Percentiles rank a stretch among this genome's conserved stretches.
Conservation (phyloP, 2,888 invertebrate species). For the Nowickia ferox region DNA sequence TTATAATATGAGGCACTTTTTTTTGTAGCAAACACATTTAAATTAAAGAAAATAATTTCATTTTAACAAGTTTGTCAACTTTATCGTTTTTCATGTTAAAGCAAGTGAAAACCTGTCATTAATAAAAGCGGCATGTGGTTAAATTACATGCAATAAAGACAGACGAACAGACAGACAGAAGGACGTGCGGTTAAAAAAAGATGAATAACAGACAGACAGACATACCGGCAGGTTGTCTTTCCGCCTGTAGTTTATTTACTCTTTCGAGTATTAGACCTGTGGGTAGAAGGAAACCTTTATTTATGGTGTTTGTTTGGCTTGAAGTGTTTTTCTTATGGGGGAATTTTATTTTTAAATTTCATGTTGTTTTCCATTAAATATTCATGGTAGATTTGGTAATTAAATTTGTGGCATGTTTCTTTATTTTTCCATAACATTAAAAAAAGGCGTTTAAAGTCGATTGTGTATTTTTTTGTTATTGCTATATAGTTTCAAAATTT, state of each 20-base stretch:
- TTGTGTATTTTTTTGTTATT: constrained; percentile 10
- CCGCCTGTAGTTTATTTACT: constrained; percentile 12
- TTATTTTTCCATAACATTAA: constrained; percentile 20
- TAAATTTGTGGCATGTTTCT: constrained; percentile 66
- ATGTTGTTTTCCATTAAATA: constrained; percentile 62
- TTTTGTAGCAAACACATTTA: constrained; percentile 29
- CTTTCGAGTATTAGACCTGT: constrained; percentile 28
- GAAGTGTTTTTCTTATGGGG: constrained; percentile 7
- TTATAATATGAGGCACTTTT: constrained; percentile 48
- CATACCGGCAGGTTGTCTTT: constrained; percentile 24
- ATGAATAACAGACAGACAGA: not conserved
- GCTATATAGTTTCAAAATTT: not conserved
- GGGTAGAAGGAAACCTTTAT: constrained; percentile 62
- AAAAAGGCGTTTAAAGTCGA: constrained; percentile 50
- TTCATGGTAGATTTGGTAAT: constrained; percentile 70
- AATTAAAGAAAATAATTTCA: constrained; percentile 65
- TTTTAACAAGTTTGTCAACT: constrained; percentile 72
- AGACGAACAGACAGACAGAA: constrained; percentile 38
- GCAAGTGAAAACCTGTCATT: constrained; percentile 70
- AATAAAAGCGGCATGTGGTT: constrained; percentile 58
- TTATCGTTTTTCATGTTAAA: constrained; percentile 70
- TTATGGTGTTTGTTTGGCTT: constrained; percentile 41
- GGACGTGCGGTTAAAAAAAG: constrained; percentile 24
- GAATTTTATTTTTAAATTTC: constrained; percentile 41
- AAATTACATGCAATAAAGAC: constrained; percentile 35